Conservation (phyloP, 1,140 invertebrate species). For the Drosophila tsacasi region DNA sequence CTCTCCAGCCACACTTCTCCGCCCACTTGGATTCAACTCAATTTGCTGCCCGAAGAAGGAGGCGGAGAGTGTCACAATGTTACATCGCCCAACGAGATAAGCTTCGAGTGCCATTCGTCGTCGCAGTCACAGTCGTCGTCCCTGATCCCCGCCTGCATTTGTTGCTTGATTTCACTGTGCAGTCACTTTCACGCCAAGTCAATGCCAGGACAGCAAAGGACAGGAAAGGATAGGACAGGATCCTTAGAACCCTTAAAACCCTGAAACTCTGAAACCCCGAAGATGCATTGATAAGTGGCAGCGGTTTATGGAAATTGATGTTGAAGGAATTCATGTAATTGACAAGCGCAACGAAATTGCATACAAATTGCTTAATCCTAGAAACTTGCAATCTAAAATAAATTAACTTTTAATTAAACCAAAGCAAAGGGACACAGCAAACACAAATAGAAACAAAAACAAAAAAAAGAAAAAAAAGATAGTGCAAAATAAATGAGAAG, state of each 20-base stretch:
- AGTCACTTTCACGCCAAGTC: constrained; percentile 36
- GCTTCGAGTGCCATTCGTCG: constrained; percentile 13
- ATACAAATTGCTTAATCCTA: constrained; percentile 66
- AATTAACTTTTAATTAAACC: constrained; percentile 72
- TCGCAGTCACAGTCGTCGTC: too few species aligned
- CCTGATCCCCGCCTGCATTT: constrained; percentile 24
- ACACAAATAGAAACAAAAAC: constrained; percentile 5
- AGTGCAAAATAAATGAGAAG: constrained; percentile 2
- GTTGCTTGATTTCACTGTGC: constrained; percentile 28
- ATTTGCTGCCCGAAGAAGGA: not conserved
- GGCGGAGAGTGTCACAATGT: constrained; percentile 25
- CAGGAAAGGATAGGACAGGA: not conserved
- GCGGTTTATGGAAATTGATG: constrained; percentile 74
- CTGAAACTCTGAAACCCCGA: not conserved
- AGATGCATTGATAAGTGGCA: constrained; percentile 50
- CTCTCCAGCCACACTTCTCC: constrained; percentile 25
- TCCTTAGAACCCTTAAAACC: not conserved
- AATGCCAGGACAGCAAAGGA: constrained; percentile 29
- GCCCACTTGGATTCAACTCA: constrained; percentile 20
- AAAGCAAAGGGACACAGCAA: constrained; percentile 8
- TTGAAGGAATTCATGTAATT: constrained; percentile 56
- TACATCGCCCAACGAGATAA: constrained; percentile 9
- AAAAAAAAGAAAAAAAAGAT: not conserved
- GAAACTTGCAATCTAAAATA: constrained; percentile 65
- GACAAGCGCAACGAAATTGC: constrained; percentile 65